Evolutionary conservation across 1,140 invertebrate genomes (phyloP), one percentile per base, ranked within the genome.

Genomic region (Lutraria rhynchaena): DNA sequence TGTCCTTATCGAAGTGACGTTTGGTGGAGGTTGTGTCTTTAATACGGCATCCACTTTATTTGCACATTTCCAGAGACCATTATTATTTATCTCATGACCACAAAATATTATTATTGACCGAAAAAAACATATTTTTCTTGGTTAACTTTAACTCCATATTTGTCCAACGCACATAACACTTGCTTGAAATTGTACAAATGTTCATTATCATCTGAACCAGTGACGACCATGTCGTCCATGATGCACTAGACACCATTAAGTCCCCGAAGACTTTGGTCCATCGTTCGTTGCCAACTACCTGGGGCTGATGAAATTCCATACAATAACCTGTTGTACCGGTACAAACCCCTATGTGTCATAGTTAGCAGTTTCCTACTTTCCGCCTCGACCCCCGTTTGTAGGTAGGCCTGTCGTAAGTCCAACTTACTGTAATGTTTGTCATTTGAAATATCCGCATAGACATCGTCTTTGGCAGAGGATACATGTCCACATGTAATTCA

Each of bases 261-360:
- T 11, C 74, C 82, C 35, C 80, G 60, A 1, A 94, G 83, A 7
- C 90, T 33, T 73, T 89, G 77, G 55, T 93, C 92, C 57, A 94
- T 92, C 27, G 91, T 86, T 60, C 90, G 31, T 83, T 94, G 92
- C 75, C 94, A 94, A 71, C 93, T 91, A 5, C 87, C 83, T 27
- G 93, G 93, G 0, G 93, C 93, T 9, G 89, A 90, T 77, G 93
- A 58, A n/a, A 94, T 91, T 13, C 93, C 93, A 87, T 93, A 88
- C 22, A 67, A 63, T 49, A 85, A 35, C 19, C 81, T 49, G 27
- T 86, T 85, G 37, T 84, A 87, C n/a, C 24, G 1, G 58, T 58
- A 92, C 78, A 87, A 70, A 78, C 69, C 90, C 70, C 37, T 91
- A 37, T 81, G 90, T 17, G 70, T 90, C 13, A 80, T 85, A 1